Conservation (phyloP, 2,888 invertebrate species). For the Patella ulyssiponensis region DNA sequence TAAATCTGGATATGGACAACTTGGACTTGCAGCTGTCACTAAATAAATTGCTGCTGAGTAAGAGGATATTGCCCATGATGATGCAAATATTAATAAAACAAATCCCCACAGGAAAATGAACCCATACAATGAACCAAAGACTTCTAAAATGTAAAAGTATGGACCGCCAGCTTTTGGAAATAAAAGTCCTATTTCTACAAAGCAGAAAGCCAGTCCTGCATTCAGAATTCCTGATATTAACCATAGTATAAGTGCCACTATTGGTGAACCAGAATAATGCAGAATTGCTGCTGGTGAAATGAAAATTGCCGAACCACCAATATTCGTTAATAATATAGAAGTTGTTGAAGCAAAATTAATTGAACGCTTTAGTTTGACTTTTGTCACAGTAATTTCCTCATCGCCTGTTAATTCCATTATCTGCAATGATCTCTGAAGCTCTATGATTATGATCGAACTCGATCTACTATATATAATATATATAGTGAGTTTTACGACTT, state of each 20-base stretch:
- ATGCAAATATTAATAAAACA: conserved; percentile 42
- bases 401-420: background rate
- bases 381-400: background rate
- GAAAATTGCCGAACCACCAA: conserved; percentile 49
- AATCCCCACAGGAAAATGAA: conserved; percentile 56
- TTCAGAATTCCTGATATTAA: conserved; percentile 47
- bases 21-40: conserved; percentile 43
- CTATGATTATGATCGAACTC: too few relatives aligned
- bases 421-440: too few relatives aligned
- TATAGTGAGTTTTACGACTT: too few relatives aligned
- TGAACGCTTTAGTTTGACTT: conserved; percentile 32
- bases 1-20: conserved; percentile 39
- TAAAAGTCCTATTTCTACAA: conserved; percentile 45
- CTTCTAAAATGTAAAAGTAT: conserved; percentile 47
- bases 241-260: conserved; percentile 46
- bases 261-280: conserved; percentile 45
- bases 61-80: conserved; percentile 46
- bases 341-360: conserved; percentile 31
- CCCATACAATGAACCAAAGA: conserved; percentile 47
- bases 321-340: conserved; percentile 43
- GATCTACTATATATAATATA: too few relatives aligned
- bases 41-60: conserved; percentile 48
- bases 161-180: conserved; percentile 52
- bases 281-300: conserved; percentile 48
- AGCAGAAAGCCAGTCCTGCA: conserved; percentile 44